Percentiles rank a stretch among this genome's conserved stretches.
phyloP scores from a whole-genome alignment of 2,888 invertebrate genomes.

The Patella ulyssiponensis region DNA sequence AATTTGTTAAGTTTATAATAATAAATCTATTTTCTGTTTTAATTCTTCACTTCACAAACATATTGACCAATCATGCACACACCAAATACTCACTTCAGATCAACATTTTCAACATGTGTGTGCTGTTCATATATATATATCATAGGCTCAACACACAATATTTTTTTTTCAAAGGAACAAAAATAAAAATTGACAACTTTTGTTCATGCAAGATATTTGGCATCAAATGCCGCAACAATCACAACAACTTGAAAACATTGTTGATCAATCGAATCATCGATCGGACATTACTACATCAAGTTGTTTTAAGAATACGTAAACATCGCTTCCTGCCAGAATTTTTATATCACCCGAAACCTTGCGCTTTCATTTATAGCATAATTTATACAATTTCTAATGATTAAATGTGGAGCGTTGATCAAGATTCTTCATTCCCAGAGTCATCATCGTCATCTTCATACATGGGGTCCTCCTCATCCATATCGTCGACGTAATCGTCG shows the following conservation, averaged over 20 bases:
- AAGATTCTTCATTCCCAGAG: constrained; percentile 64
- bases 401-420: constrained; percentile 40
- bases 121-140: too few relatives aligned
- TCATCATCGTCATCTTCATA: constrained; percentile 63
- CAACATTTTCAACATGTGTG: too few relatives aligned
- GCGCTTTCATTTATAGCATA: constrained; percentile 83
- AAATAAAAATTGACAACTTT: background rate
- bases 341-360: constrained; percentile 84
- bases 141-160: too few relatives aligned
- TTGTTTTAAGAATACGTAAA: constrained; percentile 37
- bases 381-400: constrained; percentile 24
- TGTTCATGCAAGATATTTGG: background rate
- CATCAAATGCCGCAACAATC: constrained; percentile 50
- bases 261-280: constrained; percentile 46
- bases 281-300: too few relatives aligned
- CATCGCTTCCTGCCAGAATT: constrained; percentile 45
- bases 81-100: too few relatives aligned
- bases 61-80: too few relatives aligned
- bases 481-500: constrained; percentile 61
- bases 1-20: too few relatives aligned
- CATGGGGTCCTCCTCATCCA: constrained; percentile 57
- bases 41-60: too few relatives aligned
- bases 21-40: too few relatives aligned
- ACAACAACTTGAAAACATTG: constrained; percentile 50
- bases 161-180: too few relatives aligned